These are phyloP conservation scores for Hiodon alosoides DNA, from an alignment of 2,113 vertebrate species.

Conservation along the genomic window DNA sequence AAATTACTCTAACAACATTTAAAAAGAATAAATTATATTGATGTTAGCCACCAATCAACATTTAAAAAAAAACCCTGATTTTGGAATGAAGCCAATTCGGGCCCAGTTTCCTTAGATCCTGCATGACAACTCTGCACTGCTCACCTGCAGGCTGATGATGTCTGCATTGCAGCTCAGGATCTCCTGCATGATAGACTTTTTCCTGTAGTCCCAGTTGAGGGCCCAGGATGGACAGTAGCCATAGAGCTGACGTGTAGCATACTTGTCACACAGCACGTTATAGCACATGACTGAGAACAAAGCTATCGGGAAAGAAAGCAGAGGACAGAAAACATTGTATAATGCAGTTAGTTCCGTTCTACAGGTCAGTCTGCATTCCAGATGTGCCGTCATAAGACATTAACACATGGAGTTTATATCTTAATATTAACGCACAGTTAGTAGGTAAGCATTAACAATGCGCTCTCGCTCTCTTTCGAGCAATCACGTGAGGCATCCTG, in stretches of 20 bases:
- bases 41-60: no score
- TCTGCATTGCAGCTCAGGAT: constrained; percentile 89
- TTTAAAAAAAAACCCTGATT: background rate
- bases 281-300: constrained; percentile 99
- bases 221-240: constrained; percentile 97
- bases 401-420: no score
- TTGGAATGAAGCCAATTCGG: background rate
- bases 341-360: background rate
- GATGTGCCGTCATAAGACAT: no score
- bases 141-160: constrained; percentile 96
- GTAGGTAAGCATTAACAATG: no score
- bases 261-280: constrained; percentile 97
- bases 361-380: background rate
- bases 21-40: no score
- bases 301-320: constrained; percentile 53
- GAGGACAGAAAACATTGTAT: no score
- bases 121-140: background rate
- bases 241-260: constrained; percentile 92
- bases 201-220: constrained; percentile 95
- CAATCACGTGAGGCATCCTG: no score
- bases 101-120: no score
- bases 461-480: no score
- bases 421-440: no score
- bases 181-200: constrained; percentile 98
- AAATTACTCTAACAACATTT: no score